These are phyloP conservation scores for Aurelia sp. DNA, from an alignment of 30 jellyfish, hydroid and myxozoan genomes.

Conservation along the genomic window DNA sequence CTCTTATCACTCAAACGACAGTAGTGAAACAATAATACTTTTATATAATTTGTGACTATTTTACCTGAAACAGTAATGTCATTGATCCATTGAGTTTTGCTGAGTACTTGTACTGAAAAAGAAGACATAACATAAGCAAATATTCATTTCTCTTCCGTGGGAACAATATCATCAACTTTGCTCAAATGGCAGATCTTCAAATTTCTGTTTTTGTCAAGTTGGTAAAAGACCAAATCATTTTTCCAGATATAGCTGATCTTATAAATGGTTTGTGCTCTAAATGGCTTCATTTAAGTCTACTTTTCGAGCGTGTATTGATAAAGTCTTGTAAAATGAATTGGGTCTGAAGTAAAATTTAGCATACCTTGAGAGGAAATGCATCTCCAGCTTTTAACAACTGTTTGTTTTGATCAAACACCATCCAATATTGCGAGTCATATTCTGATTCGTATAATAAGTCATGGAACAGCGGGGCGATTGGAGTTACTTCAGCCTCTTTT, in stretches of 20 bases:
- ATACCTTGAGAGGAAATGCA: slow-evolving; percentile 92
- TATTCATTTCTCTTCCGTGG: not conserved
- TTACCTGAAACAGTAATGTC: slow-evolving; percentile 55
- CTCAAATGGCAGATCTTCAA: no score
- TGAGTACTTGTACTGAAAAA: slow-evolving; percentile 41
- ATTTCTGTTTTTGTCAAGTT: no score
- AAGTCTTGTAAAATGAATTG: no score
- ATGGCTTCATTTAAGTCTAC: no score
- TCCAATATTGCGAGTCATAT: slow-evolving; percentile 89
- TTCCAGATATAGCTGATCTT: no score
- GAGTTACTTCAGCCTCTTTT: slow-evolving; percentile 77
- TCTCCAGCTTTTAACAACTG: slow-evolving; percentile 76
- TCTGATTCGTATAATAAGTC: slow-evolving; percentile 86
- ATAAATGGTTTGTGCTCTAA: no score
- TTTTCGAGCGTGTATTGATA: no score
- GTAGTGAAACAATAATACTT: no score
- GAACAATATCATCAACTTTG: not conserved
- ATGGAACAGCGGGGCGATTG: slow-evolving; percentile 80
- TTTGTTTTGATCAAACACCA: slow-evolving; percentile 84
- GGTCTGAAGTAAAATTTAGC: not conserved
- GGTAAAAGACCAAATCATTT: no score
- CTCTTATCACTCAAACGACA: no score
- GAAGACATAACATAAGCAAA: not conserved
- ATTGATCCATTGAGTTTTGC: slow-evolving; percentile 53
- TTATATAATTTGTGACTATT: no score